Evolutionary conservation across 2,888 invertebrate genomes (phyloP).

Genomic region (Arctia plantaginis): DNA sequence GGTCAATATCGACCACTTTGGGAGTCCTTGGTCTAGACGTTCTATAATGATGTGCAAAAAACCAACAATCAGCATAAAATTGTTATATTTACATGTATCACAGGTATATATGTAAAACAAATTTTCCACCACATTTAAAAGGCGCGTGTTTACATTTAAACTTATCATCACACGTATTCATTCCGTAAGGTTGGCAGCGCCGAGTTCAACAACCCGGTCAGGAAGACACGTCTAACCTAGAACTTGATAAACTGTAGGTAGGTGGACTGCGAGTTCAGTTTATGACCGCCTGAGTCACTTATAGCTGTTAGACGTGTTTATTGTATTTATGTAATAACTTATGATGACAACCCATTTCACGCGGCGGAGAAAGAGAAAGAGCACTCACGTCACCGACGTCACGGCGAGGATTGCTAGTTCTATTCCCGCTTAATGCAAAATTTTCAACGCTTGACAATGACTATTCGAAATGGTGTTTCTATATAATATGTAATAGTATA

Average conservation of each 20-base stretch:
- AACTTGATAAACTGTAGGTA: conserved; percentile 48
- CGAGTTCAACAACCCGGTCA: conserved; percentile 41
- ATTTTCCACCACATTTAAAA: not conserved
- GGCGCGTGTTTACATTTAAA: conserved; percentile 40
- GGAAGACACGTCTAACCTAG: conserved; percentile 49
- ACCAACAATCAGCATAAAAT: not conserved
- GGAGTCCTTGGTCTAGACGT: too few species aligned
- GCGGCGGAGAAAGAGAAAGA: not conserved
- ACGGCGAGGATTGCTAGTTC: not conserved
- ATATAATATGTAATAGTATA: too few species aligned
- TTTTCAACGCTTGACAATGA: not conserved
- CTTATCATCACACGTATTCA: conserved; percentile 37
- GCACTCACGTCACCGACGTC: not conserved
- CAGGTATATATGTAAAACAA: not conserved
- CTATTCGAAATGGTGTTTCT: too few species aligned
- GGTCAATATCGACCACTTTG: too few species aligned
- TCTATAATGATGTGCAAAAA: not conserved
- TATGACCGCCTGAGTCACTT: not conserved
- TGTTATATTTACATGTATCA: not conserved
- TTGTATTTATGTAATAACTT: not conserved
- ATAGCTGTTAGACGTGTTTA: not conserved
- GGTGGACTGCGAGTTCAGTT: not conserved
- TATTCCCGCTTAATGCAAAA: not conserved
- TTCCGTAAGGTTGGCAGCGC: conserved; percentile 25
- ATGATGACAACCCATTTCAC: not conserved